Percentiles rank a stretch among this genome's conserved stretches.
phyloP scores from a whole-genome alignment of 2,888 invertebrate genomes.

The Nomada ruficornis region DNA sequence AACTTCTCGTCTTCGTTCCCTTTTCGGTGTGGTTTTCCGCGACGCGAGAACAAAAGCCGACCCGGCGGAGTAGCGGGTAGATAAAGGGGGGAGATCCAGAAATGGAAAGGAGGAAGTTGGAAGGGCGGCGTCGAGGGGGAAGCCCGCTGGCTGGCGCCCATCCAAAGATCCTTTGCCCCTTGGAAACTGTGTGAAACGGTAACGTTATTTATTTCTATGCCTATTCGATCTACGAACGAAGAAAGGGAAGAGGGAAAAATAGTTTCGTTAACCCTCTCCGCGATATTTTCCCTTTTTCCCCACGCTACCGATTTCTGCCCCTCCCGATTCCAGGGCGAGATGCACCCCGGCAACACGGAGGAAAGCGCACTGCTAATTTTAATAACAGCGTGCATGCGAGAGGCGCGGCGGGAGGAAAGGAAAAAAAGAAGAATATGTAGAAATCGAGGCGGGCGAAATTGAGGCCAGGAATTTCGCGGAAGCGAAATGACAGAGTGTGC shows the following conservation, averaged over 20 bases:
- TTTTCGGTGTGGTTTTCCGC: constrained; percentile 32
- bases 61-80: neutral
- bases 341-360: neutral
- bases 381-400: neutral
- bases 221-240: neutral
- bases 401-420: neutral
- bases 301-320: neutral
- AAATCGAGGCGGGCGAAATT: constrained; percentile 11
- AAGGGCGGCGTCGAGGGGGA: neutral
- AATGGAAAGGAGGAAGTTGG: constrained; percentile 35
- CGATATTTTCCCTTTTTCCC: too few relatives aligned
- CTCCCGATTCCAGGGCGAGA: neutral
- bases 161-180: constrained; percentile 56
- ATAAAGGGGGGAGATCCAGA: constrained; percentile 32
- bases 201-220: constrained; percentile 48
- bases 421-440: neutral
- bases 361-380: neutral
- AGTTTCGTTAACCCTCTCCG: neutral
- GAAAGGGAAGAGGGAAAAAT: neutral
- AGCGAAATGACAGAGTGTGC: constrained; percentile 44
- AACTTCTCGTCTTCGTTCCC: constrained; percentile 40
- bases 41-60: constrained; percentile 46
- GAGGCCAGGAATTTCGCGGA: constrained; percentile 26
- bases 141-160: constrained; percentile 39
- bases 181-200: constrained; percentile 44